These are phyloP conservation scores for Pterostichus madidus DNA, from an alignment of 2,888 invertebrate genomes.

Conservation along the genomic window DNA sequence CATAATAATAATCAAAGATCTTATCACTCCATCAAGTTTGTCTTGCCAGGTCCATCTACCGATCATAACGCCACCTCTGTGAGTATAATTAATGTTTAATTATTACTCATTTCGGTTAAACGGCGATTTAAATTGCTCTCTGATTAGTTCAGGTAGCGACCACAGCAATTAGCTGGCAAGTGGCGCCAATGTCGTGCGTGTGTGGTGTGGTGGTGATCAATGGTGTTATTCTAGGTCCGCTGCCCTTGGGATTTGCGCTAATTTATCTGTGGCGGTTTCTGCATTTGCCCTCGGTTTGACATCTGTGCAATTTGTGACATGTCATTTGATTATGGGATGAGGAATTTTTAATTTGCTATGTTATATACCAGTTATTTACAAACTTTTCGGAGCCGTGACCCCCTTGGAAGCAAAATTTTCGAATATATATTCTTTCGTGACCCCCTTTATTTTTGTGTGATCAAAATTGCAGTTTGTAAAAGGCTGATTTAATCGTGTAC, in stretches of 20 bases:
- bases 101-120: conserved; percentile 57
- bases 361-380: too few species aligned
- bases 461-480: too few species aligned
- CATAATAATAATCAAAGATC: too few species aligned
- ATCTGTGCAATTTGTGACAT: conserved; percentile 32
- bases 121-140: conserved; percentile 55
- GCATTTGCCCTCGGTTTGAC: not conserved
- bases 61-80: too few species aligned
- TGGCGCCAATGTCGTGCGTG: conserved; percentile 32
- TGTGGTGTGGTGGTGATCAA: conserved; percentile 48
- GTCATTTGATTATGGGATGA: not conserved
- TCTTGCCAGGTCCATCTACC: too few species aligned
- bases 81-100: conserved; percentile 57
- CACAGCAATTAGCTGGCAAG: conserved; percentile 30
- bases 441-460: too few species aligned
- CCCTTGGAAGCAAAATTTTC: too few species aligned
- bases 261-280: conserved; percentile 53
- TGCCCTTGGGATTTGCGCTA: conserved; percentile 51
- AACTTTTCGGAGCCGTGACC: too few species aligned
- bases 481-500: too few species aligned
- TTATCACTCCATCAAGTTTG: too few species aligned
- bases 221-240: conserved; percentile 33
- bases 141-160: conserved; percentile 61
- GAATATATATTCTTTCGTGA: too few species aligned
- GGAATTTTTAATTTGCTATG: not conserved